phyloP scores from a whole-genome alignment of 2,888 invertebrate species.

The Platycnemis pennipes region DNA sequence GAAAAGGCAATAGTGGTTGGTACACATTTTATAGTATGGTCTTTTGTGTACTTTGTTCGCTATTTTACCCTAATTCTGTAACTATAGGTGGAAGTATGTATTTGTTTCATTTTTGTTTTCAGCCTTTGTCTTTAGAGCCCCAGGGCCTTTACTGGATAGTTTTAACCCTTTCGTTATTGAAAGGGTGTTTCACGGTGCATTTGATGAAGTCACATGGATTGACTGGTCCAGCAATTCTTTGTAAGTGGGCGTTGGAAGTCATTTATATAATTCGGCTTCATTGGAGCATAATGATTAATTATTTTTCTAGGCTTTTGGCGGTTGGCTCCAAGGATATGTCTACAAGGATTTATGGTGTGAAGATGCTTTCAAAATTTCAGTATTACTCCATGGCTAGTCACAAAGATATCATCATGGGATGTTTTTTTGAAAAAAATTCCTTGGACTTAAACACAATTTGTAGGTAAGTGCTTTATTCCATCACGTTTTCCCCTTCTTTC shows the following conservation, averaged over 20 bases:
- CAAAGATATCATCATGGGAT: slow-evolving; percentile 90
- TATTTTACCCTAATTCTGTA: neutral
- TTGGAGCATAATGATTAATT: neutral
- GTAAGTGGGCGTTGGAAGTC: slow-evolving; percentile 76
- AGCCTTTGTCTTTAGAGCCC: slow-evolving; percentile 93
- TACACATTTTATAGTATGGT: neutral
- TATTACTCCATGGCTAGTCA: slow-evolving; percentile 91
- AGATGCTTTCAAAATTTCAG: slow-evolving; percentile 88
- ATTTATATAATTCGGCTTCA: neutral
- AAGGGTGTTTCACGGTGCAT: slow-evolving; percentile 89
- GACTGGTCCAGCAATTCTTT: slow-evolving; percentile 97
- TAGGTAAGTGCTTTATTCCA: slow-evolving; percentile 75
- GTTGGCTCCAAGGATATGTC: slow-evolving; percentile 94
- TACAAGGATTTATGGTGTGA: slow-evolving; percentile 89
- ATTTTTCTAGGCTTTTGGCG: slow-evolving; percentile 84
- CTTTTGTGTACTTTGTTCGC: slow-evolving; percentile 73
- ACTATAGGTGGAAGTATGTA: slow-evolving; percentile 35
- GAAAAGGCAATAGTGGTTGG: slow-evolving; percentile 90
- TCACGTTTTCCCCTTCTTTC: too few species aligned
- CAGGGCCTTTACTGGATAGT: slow-evolving; percentile 89
- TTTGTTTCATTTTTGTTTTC: slow-evolving; percentile 76
- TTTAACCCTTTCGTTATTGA: slow-evolving; percentile 94
- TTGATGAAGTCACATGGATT: slow-evolving; percentile 91
- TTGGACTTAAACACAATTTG: slow-evolving; percentile 92
- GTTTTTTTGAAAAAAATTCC: slow-evolving; percentile 93